A percentile compares a stretch with the other conserved stretches of the same genome.
These are phyloP conservation scores for Achlya flavicornis DNA, from an alignment of 2,888 invertebrate species.

Conservation along the genomic window DNA sequence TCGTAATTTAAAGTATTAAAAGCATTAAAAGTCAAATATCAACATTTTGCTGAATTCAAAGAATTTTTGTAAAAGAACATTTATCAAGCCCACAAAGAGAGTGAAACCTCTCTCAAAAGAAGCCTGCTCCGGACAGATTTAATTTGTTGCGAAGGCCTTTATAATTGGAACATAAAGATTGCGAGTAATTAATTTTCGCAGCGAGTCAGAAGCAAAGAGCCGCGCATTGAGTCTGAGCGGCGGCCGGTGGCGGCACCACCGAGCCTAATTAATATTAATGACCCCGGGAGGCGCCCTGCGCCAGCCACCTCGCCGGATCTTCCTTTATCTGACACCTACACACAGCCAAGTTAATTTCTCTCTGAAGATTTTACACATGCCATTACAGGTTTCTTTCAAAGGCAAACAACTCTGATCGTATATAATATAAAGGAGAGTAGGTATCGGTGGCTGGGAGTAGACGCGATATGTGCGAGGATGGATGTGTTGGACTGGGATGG, in stretches of 20 bases:
- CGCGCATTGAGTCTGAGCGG: constrained; percentile 71
- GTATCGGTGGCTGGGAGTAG: constrained; percentile 27
- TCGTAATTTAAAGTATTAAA: constrained; percentile 72
- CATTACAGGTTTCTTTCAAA: constrained; percentile 23
- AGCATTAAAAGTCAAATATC: constrained; percentile 69
- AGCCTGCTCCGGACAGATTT: constrained; percentile 83
- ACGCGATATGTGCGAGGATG: constrained; percentile 50
- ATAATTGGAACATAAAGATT: constrained; percentile 85
- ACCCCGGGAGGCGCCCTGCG: constrained; percentile 67
- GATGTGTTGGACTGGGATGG: constrained; percentile 40
- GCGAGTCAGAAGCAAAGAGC: constrained; percentile 83
- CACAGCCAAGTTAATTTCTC: constrained; percentile 42
- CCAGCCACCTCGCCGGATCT: constrained; percentile 48
- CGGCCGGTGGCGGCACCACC: constrained; percentile 57
- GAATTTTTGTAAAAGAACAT: constrained; percentile 79
- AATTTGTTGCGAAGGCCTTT: constrained; percentile 84
- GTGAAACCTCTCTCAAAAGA: constrained; percentile 83
- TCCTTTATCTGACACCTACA: constrained; percentile 67
- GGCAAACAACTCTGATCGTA: not conserved
- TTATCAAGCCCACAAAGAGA: constrained; percentile 83
- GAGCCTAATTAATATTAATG: constrained; percentile 84
- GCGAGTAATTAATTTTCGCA: constrained; percentile 84
- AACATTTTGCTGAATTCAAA: constrained; percentile 75
- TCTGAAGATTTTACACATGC: constrained; percentile 45
- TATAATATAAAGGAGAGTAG: constrained; percentile 14